Evolutionary conservation across 2,888 invertebrate species (phyloP), one percentile per base, ranked within the genome.

Genomic region (Lomographa bimaculata): DNA sequence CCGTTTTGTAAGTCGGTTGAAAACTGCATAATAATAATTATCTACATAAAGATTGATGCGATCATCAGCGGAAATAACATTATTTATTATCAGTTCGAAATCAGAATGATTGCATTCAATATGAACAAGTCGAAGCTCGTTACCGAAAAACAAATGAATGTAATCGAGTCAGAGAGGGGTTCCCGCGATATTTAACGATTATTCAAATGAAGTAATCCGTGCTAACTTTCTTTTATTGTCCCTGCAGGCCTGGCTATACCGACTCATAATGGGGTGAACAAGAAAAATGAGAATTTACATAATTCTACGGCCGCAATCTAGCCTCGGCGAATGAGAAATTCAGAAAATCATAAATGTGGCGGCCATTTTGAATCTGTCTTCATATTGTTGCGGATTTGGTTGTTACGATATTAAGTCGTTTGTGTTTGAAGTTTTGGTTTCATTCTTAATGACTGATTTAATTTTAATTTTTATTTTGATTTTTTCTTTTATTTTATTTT

Each of bases 161-260:
- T 30, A 43, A 40, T 32, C 34, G 42, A 40, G 30, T 25, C 12
- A 7, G 7, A 14, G 30, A 40, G 17, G 11, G 29, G 30, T 26
- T 26, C 12, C 9, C 14, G 36, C 19, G 19, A 33, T 50, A 41
- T 46, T 41, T 34, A 36, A 37, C 41, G 38, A 46, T 46, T 47
- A 50, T 50, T 50, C 33, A 53, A 50, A 50, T 47, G 26, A 50
- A 46, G 42, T 38, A 36, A 46, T 46, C 43, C 49, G 26, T 45
- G 44, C 42, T 47, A 44, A 41, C 41, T 57, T 55, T 41, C 43
- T 53, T 55, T 57, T 46, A 57, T 52, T 54, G 47, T 53, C 32
- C 41, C 34, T 26, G 20, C 39, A 42, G 33, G 26, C 23, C 20
- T 21, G 20, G 14, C 19, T 21, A 45, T 14, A 16, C 28, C 32